These are phyloP conservation scores for Calliopum simillimum DNA, from an alignment of 2,888 invertebrate genomes.

Conservation along the genomic window DNA sequence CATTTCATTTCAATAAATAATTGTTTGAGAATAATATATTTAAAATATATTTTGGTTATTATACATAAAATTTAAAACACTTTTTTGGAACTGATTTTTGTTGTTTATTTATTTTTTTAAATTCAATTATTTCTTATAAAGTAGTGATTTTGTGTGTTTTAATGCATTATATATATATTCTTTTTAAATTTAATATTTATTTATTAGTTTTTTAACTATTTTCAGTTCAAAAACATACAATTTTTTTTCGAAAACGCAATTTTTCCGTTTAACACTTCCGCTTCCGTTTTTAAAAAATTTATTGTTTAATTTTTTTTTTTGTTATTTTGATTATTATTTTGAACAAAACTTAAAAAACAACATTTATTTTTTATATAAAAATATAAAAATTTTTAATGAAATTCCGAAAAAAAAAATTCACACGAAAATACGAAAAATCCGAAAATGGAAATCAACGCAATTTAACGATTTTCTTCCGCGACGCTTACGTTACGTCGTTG, in stretches of 20 bases:
- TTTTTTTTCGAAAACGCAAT: background rate
- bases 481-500: constrained; percentile 28
- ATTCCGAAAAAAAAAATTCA: background rate
- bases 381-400: background rate
- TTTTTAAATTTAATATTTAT: constrained; percentile 10
- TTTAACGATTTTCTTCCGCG: constrained; percentile 29
- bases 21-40: no score
- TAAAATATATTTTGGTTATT: no score
- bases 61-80: no score
- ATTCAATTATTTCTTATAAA: background rate
- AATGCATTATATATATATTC: background rate
- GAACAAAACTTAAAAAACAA: background rate
- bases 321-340: constrained; percentile 7
- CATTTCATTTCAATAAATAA: no score
- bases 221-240: background rate
- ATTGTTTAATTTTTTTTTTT: constrained; percentile 3
- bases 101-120: background rate
- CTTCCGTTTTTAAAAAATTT: constrained; percentile 9
- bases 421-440: constrained; percentile 2
- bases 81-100: background rate
- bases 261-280: background rate
- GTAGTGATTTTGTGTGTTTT: background rate
- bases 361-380: constrained; percentile 30
- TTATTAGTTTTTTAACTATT: constrained; percentile 12
- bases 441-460: constrained; percentile 4